Percentiles rank a stretch among this genome's conserved stretches.
phyloP scores from a whole-genome alignment of 2,888 invertebrate genomes.

The Sthenelais limicola region DNA sequence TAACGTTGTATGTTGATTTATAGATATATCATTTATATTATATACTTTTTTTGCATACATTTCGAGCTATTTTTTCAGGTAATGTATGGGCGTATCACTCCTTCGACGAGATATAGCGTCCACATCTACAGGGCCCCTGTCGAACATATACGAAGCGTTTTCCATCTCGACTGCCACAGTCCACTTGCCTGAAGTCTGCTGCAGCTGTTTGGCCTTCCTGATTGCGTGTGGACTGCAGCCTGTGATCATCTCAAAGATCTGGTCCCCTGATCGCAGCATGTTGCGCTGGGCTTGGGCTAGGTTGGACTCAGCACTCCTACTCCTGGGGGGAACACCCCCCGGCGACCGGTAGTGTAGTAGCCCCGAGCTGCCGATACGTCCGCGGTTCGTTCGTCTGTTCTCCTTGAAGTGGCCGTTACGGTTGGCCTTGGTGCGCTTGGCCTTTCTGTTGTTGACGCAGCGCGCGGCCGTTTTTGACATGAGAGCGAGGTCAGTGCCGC shows the following conservation, averaged over 20 bases:
- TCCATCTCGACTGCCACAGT: conserved; percentile 46
- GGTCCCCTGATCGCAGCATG: conserved; percentile 34
- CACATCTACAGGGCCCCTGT: neutral
- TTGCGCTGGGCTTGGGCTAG: conserved; percentile 34
- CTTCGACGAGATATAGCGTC: conserved; percentile 5
- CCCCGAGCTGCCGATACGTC: conserved; percentile 19
- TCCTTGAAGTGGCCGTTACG: conserved; percentile 33
- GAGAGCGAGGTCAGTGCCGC: conserved; percentile 29
- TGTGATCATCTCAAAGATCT: conserved; percentile 41
- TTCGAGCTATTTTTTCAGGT: conserved; percentile 11
- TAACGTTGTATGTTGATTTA: too few relatives aligned
- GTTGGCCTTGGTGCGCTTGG: conserved; percentile 34
- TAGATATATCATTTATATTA: too few relatives aligned
- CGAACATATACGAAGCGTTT: conserved; percentile 43
- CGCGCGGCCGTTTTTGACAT: conserved; percentile 39
- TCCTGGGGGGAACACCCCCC: conserved; percentile 19
- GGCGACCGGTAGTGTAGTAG: conserved; percentile 5
- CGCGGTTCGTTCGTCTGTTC: neutral
- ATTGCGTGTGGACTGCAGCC: conserved; percentile 40
- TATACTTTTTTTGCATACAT: too few relatives aligned
- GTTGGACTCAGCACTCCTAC: conserved; percentile 40
- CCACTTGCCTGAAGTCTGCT: conserved; percentile 41
- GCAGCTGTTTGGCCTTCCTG: conserved; percentile 1
- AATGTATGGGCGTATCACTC: conserved; percentile 24
- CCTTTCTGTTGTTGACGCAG: conserved; percentile 38